Percentiles rank a stretch among this genome's conserved stretches.
phyloP scores from a whole-genome alignment of 2,113 vertebrate species.

The Pelmatolapia mariae region DNA sequence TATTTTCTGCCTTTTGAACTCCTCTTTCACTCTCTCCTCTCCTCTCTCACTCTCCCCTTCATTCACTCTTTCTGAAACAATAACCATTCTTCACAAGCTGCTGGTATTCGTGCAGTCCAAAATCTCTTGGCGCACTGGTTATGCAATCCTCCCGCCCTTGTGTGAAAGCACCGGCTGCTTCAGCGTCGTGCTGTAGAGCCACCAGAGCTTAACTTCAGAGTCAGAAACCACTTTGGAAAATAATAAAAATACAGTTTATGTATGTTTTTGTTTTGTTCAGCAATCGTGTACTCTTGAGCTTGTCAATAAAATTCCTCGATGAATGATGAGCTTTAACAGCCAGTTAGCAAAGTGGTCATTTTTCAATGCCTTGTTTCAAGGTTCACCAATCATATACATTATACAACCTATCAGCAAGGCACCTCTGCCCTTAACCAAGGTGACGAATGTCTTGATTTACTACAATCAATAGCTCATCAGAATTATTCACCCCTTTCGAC shows the following conservation, averaged over 20 bases:
- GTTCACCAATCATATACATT: conserved; percentile 41
- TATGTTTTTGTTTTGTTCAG: neutral
- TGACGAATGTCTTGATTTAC: conserved; percentile 47
- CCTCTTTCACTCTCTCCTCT: neutral
- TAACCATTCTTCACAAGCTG: conserved; percentile 10
- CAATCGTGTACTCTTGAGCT: neutral
- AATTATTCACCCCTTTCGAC: conserved; percentile 54
- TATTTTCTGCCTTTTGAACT: neutral
- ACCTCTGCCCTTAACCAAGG: conserved; percentile 10
- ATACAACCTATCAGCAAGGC: conserved; percentile 14
- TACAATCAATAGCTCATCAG: conserved; percentile 48
- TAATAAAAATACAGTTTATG: neutral
- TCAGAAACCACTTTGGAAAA: neutral
- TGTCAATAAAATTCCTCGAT: conserved; percentile 35
- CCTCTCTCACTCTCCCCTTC: neutral
- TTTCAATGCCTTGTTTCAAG: conserved; percentile 42
- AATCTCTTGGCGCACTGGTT: neutral
- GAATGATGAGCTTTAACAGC: conserved; percentile 29
- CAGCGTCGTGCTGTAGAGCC: neutral
- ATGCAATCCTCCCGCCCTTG: neutral
- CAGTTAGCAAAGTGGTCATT: conserved; percentile 27
- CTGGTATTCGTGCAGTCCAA: neutral
- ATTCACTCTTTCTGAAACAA: neutral
- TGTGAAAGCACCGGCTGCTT: neutral
- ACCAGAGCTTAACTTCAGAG: neutral